phyloP scores from a whole-genome alignment of 2,888 invertebrate species.

The Oscheius sp. region DNA sequence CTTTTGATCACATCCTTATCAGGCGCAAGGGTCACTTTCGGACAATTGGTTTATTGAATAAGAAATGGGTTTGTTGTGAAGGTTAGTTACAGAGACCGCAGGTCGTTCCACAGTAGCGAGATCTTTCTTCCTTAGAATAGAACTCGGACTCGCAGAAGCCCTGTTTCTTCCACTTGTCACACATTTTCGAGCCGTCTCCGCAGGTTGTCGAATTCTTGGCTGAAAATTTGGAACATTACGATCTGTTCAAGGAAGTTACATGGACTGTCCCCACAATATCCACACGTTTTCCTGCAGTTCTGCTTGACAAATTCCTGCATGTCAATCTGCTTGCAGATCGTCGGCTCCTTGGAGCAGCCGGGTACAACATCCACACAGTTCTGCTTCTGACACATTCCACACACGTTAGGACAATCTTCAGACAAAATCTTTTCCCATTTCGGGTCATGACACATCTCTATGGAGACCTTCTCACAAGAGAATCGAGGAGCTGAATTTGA shows the following conservation, averaged over 20 bases:
- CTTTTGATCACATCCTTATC: neutral
- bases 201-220: neutral
- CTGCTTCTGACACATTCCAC: slow-evolving; percentile 43
- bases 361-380: slow-evolving; percentile 20
- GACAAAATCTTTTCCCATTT: slow-evolving; percentile 47
- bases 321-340: slow-evolving; percentile 20
- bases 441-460: slow-evolving; percentile 46
- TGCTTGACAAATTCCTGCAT: slow-evolving; percentile 25
- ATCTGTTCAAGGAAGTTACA: slow-evolving; percentile 1
- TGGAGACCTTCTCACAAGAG: slow-evolving; percentile 44
- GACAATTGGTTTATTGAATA: no score
- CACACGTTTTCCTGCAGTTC: slow-evolving; percentile 30
- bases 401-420: slow-evolving; percentile 52
- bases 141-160: slow-evolving; percentile 31
- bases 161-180: slow-evolving; percentile 3
- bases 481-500: slow-evolving; percentile 46
- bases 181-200: slow-evolving; percentile 11
- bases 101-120: slow-evolving; percentile 15
- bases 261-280: slow-evolving; percentile 21
- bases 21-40: no score
- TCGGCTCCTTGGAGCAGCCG: slow-evolving; percentile 20
- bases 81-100: slow-evolving; percentile 27
- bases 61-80: slow-evolving; percentile 3
- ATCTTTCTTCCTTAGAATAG: slow-evolving; percentile 2
- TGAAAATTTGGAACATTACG: neutral